Base-by-base conservation (phyloP, 2,797 vertebrate species). In the Trachops cirrhosus region DNA sequence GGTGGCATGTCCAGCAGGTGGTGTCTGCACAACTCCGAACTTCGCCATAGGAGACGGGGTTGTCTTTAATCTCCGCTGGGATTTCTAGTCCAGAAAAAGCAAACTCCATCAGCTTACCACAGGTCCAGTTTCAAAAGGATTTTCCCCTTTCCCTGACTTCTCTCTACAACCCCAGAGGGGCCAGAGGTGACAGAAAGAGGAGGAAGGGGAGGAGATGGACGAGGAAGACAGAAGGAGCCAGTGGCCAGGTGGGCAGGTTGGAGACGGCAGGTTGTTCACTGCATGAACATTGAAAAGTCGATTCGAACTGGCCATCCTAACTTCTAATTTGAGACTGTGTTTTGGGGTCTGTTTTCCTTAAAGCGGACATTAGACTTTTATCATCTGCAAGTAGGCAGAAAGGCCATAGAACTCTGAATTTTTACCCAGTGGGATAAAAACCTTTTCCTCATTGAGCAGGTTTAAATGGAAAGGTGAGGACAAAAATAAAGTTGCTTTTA, bases 401-500 rank as follows among this genome's bases (percentile, higher is more conserved):
- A 93, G 50, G 16, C 21, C 39, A 39, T 5, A 70, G n/a, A 37
- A 68, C 57, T 75, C 26, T 64, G 22, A 64, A 24, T 37, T 74
- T 89, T 85, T n/a, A 59, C 85, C 18, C 2, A 4, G 9, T 24
- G 12, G 15, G 32, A 50, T 41, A 59, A 34, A 57, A 89, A 26
- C 41, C 5, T 24, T 46, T 39, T 59, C 44, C 4, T 85, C 21
- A 24, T 0, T 84, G 62, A 79, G 24, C 4, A 46, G 12, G 5
- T 75, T 77, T 83, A 26, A 94, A 84, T 19, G 29, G 6, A 52
- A 19, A 32, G 1, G 1, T 34, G 2, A 19, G 4, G 14, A 88
- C 8, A 71, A 92, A 92, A 75, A 57, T n/a, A 41, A 86, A 87
- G 15, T 67, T 88, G 24, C 18, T 41, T 75, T 92, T 85, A 77